phyloP scores from a whole-genome alignment of 1,140 invertebrate species.

The Aporrectodea caliginosa region DNA sequence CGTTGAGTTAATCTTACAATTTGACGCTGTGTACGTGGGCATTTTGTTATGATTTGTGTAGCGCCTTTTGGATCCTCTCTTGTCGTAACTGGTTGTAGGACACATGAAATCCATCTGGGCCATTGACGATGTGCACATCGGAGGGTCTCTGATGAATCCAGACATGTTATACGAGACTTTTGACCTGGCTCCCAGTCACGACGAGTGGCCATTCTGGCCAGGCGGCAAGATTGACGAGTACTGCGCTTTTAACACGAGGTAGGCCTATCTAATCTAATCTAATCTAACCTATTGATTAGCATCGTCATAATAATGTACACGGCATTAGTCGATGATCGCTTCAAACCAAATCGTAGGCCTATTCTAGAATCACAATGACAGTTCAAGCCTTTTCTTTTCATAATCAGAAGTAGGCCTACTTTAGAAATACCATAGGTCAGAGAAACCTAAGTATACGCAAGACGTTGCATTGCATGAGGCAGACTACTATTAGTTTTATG shows the following conservation, averaged over 20 bases:
- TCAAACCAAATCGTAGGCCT: too few species aligned
- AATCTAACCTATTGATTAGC: too few species aligned
- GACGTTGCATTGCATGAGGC: too few species aligned
- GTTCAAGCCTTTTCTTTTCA: too few species aligned
- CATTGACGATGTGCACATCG: conserved; percentile 56
- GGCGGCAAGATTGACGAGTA: conserved; percentile 48
- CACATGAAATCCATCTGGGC: conserved; percentile 52
- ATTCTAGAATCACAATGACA: too few species aligned
- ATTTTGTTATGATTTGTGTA: neutral
- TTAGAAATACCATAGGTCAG: too few species aligned
- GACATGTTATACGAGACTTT: conserved; percentile 53
- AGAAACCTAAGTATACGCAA: too few species aligned
- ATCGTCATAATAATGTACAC: too few species aligned
- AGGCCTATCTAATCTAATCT: too few species aligned
- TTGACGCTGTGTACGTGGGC: neutral
- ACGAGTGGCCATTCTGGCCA: conserved; percentile 56
- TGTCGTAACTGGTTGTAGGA: conserved; percentile 34
- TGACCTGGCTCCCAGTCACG: conserved; percentile 39
- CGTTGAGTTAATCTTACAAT: neutral
- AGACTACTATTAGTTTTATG: too few species aligned
- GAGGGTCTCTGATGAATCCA: conserved; percentile 53
- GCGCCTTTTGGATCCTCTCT: neutral
- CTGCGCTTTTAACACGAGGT: conserved; percentile 49
- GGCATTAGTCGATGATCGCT: too few species aligned
- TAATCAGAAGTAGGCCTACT: too few species aligned